A percentile compares a stretch with the other conserved stretches of the same genome.
Evolutionary conservation across 1,140 invertebrate genomes (phyloP).

Genomic region (Drosophila nasuta): DNA sequence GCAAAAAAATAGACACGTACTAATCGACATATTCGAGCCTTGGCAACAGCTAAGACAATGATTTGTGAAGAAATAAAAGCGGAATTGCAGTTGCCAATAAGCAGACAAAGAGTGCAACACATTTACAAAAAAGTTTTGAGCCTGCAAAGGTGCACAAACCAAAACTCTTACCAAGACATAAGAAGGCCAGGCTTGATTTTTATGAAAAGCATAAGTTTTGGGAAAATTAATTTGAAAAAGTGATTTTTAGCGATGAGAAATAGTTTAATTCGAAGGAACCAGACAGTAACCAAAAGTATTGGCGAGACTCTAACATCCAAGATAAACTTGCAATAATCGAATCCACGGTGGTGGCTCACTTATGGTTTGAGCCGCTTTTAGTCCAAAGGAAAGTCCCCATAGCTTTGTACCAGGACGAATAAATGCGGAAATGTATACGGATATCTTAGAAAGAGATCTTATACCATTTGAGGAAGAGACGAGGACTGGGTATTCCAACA

Average conservation of each 20-base stretch:
- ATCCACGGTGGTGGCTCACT: background rate
- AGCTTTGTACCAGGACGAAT: too few species aligned
- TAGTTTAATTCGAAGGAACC: conserved; percentile 7
- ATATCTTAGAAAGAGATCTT: too few species aligned
- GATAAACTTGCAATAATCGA: conserved; percentile 4
- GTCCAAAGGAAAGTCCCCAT: too few species aligned
- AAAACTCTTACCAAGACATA: conserved; percentile 6
- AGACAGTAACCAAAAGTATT: conserved; percentile 4
- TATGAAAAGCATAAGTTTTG: conserved; percentile 18
- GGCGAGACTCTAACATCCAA: conserved; percentile 7
- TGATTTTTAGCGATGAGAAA: conserved; percentile 24
- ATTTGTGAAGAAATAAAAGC: background rate
- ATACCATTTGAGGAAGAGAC: too few species aligned
- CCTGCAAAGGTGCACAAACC: background rate
- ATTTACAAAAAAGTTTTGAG: too few species aligned
- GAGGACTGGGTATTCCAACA: too few species aligned
- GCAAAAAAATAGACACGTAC: background rate
- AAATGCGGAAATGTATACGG: too few species aligned
- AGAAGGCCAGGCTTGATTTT: conserved; percentile 12
- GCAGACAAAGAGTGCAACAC: background rate
- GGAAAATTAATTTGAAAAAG: conserved; percentile 8
- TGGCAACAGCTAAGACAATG: background rate
- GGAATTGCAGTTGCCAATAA: conserved; percentile 5
- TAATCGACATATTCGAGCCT: background rate
- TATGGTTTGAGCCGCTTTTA: too few species aligned